Evolutionary conservation across 2,888 invertebrate species (phyloP), one percentile per base, ranked within the genome.

Genomic region (Macrophya annulata): DNA sequence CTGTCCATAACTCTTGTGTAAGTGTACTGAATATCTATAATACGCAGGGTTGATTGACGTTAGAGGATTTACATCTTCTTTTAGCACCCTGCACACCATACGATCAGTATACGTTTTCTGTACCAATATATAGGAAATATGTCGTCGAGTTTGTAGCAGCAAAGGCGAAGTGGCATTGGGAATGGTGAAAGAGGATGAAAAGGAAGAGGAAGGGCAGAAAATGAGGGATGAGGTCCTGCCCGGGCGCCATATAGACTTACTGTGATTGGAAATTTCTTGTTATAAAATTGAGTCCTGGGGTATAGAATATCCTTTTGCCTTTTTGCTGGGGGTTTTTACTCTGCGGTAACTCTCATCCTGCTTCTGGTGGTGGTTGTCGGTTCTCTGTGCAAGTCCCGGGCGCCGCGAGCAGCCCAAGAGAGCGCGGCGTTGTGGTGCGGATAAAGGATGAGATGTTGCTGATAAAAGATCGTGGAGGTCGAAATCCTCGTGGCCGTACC

Each of bases 201-300:
- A 48, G 51, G 45, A 76, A 15, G 51, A 25, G 51, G 62, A 40
- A 37, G 81, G n/a, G 10, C 17, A n/a, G 62, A 37, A 45, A 59
- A 37, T 37, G 81, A 48, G 59, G 43, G 37, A 81, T 12, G 31
- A 43, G 43, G 43, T 6, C 68, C 37, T 62, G 25, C 62, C 40
- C 40, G 17, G 21, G 43, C 62, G 81, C 81, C 59, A 81, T 81
- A 62, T 21, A 68, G 83, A 83, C 68, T 83, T 83, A 68, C 43
- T 68, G 81, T 82, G 85, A 85, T 85, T 82, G 81, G 59, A 85
- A 83, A 79, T 85, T 82, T 85, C 81, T 82, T 72, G 71, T 85
- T 85, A 85, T 71, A 85, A 85, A 85, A 85, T 85, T 72, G 85
- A 81, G 71, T 85, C 71, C 81, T 10, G 15, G 71, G 65, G 43